Evolutionary conservation across 2,113 vertebrate genomes (phyloP), one percentile per base, ranked within the genome.

Genomic region (Genyomyrus donnyi): DNA sequence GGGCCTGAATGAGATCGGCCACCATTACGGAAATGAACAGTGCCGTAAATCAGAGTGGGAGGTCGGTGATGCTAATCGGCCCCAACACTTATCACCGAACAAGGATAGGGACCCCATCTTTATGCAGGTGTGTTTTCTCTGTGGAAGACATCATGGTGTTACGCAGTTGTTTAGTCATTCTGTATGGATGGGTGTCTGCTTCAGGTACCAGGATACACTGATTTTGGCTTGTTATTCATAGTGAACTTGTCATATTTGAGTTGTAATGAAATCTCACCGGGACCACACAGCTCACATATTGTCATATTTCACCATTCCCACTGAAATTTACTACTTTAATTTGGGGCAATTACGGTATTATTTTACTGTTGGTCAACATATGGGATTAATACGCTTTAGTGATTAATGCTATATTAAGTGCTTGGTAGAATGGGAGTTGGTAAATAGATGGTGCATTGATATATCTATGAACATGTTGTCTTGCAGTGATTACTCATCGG

Each of bases 21-120:
- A 39, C 89, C 83, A 85, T 91, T 92, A 90, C 83, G 87, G 80
- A 46, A 88, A 84, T 89, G 74, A 83, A 85, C 91, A 90, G 86
- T 17, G 83, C 87, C 80, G 53, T 5, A 31, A 70, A 74, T 91
- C 90, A 85, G 19, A 52, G 8, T 35, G 45, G 83, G 48, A 83
- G 21, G 50, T 21, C 42, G 46, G 50, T 77, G 52, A 84, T 17
- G 24, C 49, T 89, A 27, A 89, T 89, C 49, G 5, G 5, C 42
- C 39, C 35, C 24, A 58, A 84, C 39, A 46, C 74, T 83, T 83
- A 58, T n/a, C 19, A 4, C 66, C 39, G 9, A 52, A 19, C 45
- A 31, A 10, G 35, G 62, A 53, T 46, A 39, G 49, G 11, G 27
- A 52, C 45, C 49, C 24, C 48, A 42, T 89, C 2, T 66, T 89